Conservation (phyloP, 2,888 invertebrate species). For the Onchidella celtica region DNA sequence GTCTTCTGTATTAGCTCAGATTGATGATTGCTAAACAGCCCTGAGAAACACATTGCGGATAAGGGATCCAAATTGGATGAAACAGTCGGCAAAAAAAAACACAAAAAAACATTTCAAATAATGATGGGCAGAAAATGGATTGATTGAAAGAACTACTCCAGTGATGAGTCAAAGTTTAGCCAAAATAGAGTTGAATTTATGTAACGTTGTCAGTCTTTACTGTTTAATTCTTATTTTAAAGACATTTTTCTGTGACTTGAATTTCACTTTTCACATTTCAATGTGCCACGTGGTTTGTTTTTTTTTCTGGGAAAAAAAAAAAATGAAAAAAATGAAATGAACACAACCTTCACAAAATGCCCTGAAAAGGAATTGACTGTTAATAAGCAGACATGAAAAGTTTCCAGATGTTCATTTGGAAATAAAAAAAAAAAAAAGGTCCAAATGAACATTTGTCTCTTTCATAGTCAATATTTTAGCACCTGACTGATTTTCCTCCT, state of each 20-base stretch:
- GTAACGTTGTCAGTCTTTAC: neutral
- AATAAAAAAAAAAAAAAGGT: neutral
- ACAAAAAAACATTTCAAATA: too few relatives aligned
- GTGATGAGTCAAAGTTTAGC: too few relatives aligned
- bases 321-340: neutral
- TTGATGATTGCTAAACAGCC: neutral
- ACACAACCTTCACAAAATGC: slow-evolving; percentile 1
- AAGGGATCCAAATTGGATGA: neutral
- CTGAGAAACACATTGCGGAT: neutral
- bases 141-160: too few relatives aligned
- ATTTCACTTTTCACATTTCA: neutral
- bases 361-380: neutral
- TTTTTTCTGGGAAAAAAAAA: neutral
- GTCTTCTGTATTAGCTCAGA: neutral
- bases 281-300: neutral
- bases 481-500: neutral
- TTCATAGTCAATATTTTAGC: neutral
- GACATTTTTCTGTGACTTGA: too few relatives aligned
- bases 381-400: neutral
- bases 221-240: neutral
- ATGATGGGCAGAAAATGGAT: too few relatives aligned
- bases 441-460: neutral
- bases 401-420: neutral
- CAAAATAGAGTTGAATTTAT: too few relatives aligned
- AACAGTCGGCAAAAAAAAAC: neutral